Evolutionary conservation across 2,113 vertebrate genomes (phyloP).

Genomic region (Platysteira castanea): DNA sequence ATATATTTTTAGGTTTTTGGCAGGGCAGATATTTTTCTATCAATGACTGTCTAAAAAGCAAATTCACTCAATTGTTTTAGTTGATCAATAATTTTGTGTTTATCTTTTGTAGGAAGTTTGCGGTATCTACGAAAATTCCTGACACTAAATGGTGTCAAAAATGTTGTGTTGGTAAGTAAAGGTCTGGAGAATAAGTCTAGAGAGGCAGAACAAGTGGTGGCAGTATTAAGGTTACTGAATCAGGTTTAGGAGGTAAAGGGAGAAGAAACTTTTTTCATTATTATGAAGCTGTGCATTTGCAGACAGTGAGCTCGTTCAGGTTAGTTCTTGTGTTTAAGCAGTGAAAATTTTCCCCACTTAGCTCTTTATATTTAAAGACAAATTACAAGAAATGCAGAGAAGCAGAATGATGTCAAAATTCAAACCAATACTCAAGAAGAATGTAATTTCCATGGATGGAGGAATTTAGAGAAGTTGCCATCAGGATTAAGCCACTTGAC

Average conservation of each 20-base stretch:
- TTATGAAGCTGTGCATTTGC: neutral
- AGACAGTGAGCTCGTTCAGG: neutral
- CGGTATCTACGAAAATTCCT: conserved; percentile 96
- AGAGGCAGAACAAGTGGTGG: neutral
- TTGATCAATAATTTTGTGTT: neutral
- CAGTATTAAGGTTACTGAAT: neutral
- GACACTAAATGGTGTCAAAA: conserved; percentile 99
- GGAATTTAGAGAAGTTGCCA: neutral
- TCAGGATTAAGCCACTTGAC: neutral
- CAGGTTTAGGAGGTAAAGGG: neutral
- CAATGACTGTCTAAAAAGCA: neutral
- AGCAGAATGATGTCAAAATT: neutral
- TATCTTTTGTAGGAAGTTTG: conserved; percentile 87
- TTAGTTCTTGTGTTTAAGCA: neutral
- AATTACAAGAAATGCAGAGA: neutral
- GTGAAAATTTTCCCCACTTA: neutral
- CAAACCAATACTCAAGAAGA: neutral
- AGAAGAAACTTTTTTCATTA: neutral
- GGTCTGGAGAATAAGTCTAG: neutral
- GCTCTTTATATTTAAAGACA: neutral
- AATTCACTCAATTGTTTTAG: neutral
- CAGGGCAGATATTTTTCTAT: neutral
- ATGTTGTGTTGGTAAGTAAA: conserved; percentile 93
- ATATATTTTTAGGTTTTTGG: neutral
- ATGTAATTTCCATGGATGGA: neutral